Conservation (phyloP, 2,888 invertebrate species). For the Drosophila prostipennis region DNA sequence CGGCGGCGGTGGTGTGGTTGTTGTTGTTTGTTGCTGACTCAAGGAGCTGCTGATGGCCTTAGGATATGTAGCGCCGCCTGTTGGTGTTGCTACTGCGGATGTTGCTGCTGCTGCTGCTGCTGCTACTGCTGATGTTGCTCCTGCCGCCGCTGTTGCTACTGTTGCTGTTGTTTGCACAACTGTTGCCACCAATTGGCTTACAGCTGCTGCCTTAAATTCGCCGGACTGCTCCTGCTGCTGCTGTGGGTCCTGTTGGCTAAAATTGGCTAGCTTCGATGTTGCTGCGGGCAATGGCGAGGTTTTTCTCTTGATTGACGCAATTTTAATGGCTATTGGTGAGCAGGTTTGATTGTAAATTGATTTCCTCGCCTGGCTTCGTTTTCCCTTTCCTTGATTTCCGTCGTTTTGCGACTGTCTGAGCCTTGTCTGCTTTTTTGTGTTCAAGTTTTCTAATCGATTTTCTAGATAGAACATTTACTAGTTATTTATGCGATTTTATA, state of each 20-base stretch:
- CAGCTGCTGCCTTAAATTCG: constrained; percentile 42
- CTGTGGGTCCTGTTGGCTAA: constrained; percentile 52
- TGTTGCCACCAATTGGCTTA: constrained; percentile 61
- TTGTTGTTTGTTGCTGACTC: constrained; percentile 53
- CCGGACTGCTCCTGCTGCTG: constrained; percentile 22
- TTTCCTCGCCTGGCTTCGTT: constrained; percentile 5
- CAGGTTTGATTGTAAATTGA: constrained; percentile 57
- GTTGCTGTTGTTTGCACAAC: constrained; percentile 50
- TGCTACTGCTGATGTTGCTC: constrained; percentile 27
- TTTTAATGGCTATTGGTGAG: constrained; percentile 79
- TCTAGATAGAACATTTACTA: constrained; percentile 50
- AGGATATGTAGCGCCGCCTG: constrained; percentile 14
- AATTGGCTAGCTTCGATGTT: constrained; percentile 63
- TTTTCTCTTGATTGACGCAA: constrained; percentile 83
- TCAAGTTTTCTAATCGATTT: constrained; percentile 24
- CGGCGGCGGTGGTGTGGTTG: constrained; percentile 21
- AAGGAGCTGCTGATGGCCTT: constrained; percentile 50
- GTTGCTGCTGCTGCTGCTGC: constrained; percentile 25
- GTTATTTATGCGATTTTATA: constrained; percentile 35
- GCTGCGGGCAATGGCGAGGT: constrained; percentile 76
- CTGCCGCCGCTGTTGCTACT: constrained; percentile 20
- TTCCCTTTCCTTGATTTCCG: not conserved
- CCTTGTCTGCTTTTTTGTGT: constrained; percentile 18
- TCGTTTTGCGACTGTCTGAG: constrained; percentile 30
- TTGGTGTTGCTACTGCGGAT: constrained; percentile 34